Evolutionary conservation across 2,113 vertebrate genomes (phyloP).

Genomic region (cattle (Bos taurus)): ARS-UCD2.0 NC_037351.1:33742001-33742500

Average conservation of each 20-base stretch:
- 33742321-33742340: not conserved
- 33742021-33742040: not conserved
- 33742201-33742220: not conserved
- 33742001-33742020: slow-evolving; percentile 40
- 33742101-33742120: not conserved
- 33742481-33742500: not conserved
- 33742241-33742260: not conserved
- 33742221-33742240: not conserved
- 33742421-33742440: not conserved
- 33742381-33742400: not conserved
- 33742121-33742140: not conserved
- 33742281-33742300: not conserved
- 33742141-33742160: not conserved
- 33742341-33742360: not conserved
- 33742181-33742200: not conserved
- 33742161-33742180: not conserved
- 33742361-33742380: not conserved
- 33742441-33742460: not conserved
- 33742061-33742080: not conserved
- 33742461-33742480: not conserved
- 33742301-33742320: not conserved
- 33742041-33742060: not conserved
- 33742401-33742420: not conserved
- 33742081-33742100: not conserved
- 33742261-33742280: not conserved